Base-by-base conservation (phyloP, 2,888 invertebrate species). In the Sympetrum striolatum region DNA sequence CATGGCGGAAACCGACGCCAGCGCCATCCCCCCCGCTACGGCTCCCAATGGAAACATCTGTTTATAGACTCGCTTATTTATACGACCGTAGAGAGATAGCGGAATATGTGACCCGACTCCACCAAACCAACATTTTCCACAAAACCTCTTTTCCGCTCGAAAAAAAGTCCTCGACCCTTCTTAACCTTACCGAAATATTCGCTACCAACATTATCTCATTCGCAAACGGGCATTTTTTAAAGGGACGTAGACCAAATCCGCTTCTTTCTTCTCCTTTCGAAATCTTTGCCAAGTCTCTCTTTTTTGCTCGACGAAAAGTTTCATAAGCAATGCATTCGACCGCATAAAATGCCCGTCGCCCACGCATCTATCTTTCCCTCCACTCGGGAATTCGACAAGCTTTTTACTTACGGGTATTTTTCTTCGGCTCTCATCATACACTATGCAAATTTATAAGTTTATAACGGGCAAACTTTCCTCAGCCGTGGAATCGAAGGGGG, bases 41-140 rank as follows among this genome's bases (percentile, higher is more conserved):
- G 86, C 64, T 60, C 86, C 86, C 86, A 22, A 86, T 86, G 86
- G 86, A 58, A 86, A 86, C 86, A 86, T 86, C 86, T 86, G 86
- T 86, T 86, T 86, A 86, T 86, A 86, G 86, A 86, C 86, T 60
- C 60, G 86, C 86, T 86, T 86, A 86, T 86, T 86, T 86, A 86
- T 86, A 64, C 39, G 58, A n/a, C 86, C 86, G 86, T 60, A 37
- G 86, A 86, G 86, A 86, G 86, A 86, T 60, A 60, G 60, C 60
- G 86, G 64, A 37, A 37, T 86, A 60, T 35, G 86, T 60, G 22
- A 25, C 37, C 60, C 25, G 35, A 53, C 86, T 73, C 73, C 25
- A 25, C 64, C 25, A 2, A 44, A 44, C 31, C 53, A 73, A 31
- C 73, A 31, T 73, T 73, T 64, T 31, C 73, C 15, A 10, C 73